phyloP scores from a whole-genome alignment of 2,888 invertebrate species.

The Phymatocera aterrima region DNA sequence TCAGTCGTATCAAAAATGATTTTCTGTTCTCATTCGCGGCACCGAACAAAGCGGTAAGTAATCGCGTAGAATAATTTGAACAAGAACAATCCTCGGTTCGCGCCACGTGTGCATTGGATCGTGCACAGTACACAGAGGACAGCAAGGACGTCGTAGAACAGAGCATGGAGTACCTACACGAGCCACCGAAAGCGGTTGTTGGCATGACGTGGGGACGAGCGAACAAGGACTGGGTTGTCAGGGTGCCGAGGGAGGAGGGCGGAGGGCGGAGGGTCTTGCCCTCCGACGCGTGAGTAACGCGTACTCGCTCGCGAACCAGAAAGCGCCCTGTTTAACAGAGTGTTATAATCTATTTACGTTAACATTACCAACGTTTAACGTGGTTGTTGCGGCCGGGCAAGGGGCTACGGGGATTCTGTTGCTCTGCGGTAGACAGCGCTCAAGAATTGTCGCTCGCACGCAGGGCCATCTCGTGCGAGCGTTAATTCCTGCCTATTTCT shows the following conservation, averaged over 20 bases:
- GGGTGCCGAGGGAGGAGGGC: slow-evolving; percentile 59
- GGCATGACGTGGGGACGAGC: slow-evolving; percentile 43
- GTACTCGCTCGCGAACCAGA: slow-evolving; percentile 64
- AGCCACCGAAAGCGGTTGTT: slow-evolving; percentile 36
- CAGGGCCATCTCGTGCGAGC: slow-evolving; percentile 73
- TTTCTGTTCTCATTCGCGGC: background rate
- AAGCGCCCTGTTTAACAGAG: slow-evolving; percentile 74
- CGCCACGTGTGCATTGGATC: slow-evolving; percentile 15
- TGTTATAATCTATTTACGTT: slow-evolving; percentile 75
- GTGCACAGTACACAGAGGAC: background rate
- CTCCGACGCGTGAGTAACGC: slow-evolving; percentile 75
- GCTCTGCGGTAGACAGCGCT: slow-evolving; percentile 73
- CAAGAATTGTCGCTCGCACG: slow-evolving; percentile 74
- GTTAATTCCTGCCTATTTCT: slow-evolving; percentile 65
- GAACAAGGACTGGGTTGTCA: slow-evolving; percentile 34
- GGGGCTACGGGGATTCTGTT: slow-evolving; percentile 56
- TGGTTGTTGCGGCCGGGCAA: slow-evolving; percentile 65
- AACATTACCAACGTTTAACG: slow-evolving; percentile 75
- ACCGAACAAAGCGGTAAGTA: slow-evolving; percentile 11
- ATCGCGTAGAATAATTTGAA: slow-evolving; percentile 15
- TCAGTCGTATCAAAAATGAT: background rate
- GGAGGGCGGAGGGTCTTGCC: slow-evolving; percentile 72
- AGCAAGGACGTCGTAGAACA: slow-evolving; percentile 12
- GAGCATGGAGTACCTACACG: slow-evolving; percentile 24
- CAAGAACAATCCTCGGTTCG: background rate